A percentile compares a stretch with the other conserved stretches of the same genome.
phyloP scores from a whole-genome alignment of 30 jellyfish, hydroid and myxozoan species.

The Turritopsis dohrnii region DNA sequence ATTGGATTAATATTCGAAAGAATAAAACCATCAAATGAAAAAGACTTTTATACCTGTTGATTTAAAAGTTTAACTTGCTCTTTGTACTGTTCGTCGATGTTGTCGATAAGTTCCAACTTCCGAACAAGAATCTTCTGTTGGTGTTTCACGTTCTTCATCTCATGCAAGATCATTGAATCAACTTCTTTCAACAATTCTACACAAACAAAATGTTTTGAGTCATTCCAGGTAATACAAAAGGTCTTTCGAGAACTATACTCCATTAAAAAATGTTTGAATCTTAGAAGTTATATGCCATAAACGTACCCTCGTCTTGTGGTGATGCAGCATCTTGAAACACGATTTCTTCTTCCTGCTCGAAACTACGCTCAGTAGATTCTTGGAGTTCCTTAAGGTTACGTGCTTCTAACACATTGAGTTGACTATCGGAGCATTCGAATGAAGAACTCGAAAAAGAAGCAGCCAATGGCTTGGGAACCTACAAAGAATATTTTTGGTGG shows the following conservation, averaged over 20 bases:
- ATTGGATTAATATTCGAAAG: too few species aligned
- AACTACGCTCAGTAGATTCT: neutral
- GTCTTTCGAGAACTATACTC: neutral
- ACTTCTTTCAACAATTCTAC: conserved; percentile 50
- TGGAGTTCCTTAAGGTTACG: neutral
- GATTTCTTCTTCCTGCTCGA: conserved; percentile 10
- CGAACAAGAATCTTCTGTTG: conserved; percentile 40
- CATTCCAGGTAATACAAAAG: neutral
- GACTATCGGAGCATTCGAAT: conserved; percentile 63
- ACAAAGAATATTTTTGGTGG: neutral
- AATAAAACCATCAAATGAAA: too few species aligned
- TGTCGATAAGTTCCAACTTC: conserved; percentile 54
- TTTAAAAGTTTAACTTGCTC: conserved; percentile 64
- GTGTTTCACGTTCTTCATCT: conserved; percentile 45
- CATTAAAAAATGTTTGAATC: neutral
- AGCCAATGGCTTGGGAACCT: conserved; percentile 42
- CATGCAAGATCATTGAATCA: conserved; percentile 45
- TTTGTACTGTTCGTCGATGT: conserved; percentile 66
- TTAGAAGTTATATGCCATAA: neutral
- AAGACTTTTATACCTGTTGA: conserved; percentile 51
- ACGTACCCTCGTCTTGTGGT: conserved; percentile 26
- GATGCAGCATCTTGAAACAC: neutral
- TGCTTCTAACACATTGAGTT: conserved; percentile 20
- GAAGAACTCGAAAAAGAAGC: conserved; percentile 51
- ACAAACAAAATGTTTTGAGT: neutral